Percentiles rank a stretch among this genome's conserved stretches.
These are phyloP conservation scores for Shinisaurus crocodilurus DNA, from an alignment of 2,113 vertebrate genomes.

Conservation along the genomic window DNA sequence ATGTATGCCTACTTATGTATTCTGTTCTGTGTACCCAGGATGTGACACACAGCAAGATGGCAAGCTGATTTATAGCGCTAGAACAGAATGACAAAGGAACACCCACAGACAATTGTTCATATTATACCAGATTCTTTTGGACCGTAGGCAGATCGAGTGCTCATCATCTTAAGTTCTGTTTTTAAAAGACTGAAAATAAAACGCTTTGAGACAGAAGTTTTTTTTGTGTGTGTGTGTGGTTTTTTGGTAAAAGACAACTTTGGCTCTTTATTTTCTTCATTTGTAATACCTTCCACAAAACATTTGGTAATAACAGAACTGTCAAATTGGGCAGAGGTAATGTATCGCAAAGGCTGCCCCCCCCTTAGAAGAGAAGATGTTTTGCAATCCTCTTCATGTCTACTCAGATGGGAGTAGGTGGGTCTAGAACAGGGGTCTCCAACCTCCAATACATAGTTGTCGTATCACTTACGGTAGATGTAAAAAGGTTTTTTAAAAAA, in stretches of 20 bases:
- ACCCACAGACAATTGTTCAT: neutral
- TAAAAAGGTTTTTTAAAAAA: too few relatives aligned
- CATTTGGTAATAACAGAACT: neutral
- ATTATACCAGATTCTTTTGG: neutral
- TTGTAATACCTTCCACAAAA: neutral
- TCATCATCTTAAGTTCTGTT: neutral
- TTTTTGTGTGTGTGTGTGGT: too few relatives aligned
- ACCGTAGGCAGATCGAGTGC: neutral
- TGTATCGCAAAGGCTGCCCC: neutral
- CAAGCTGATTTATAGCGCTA: neutral
- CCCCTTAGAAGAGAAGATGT: neutral
- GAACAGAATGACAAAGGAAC: neutral
- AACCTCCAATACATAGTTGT: too few relatives aligned
- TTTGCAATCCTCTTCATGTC: neutral
- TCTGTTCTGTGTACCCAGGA: neutral
- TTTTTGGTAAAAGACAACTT: neutral
- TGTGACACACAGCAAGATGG: neutral
- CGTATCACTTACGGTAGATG: too few relatives aligned
- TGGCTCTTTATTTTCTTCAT: neutral
- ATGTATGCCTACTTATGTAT: neutral
- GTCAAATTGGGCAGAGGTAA: too few relatives aligned
- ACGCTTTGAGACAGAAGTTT: neutral
- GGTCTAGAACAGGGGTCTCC: too few relatives aligned
- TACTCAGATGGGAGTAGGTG: too few relatives aligned
- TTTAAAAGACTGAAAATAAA: neutral